Percentiles rank a stretch among this genome's conserved stretches.
Evolutionary conservation across 2,888 invertebrate species (phyloP).

Genomic region (Epinotia bilunana): DNA sequence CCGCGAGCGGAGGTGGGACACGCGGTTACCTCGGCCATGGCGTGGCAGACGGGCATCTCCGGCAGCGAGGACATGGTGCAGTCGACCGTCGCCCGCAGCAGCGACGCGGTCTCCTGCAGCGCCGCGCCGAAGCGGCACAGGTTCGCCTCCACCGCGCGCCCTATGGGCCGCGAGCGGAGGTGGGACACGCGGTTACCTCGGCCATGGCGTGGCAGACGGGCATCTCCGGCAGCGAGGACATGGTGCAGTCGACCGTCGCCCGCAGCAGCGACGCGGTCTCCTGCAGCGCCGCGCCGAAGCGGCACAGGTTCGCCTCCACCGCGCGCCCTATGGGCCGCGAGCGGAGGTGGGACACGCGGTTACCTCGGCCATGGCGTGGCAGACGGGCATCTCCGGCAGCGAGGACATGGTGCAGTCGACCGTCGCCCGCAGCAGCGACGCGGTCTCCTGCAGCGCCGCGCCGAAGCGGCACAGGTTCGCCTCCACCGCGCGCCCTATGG

Average conservation of each 20-base stretch:
- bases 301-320: conserved; percentile 63
- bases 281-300: conserved; percentile 59
- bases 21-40: conserved; percentile 70
- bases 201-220: conserved; percentile 72
- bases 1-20: neutral
- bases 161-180: neutral
- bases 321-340: neutral
- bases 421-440: conserved; percentile 58
- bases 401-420: conserved; percentile 56
- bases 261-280: conserved; percentile 61
- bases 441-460: conserved; percentile 56
- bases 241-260: conserved; percentile 54
- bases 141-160: conserved; percentile 59
- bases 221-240: conserved; percentile 61
- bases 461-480: conserved; percentile 62
- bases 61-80: conserved; percentile 57
- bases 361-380: conserved; percentile 77
- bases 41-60: conserved; percentile 72
- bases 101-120: conserved; percentile 59
- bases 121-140: conserved; percentile 60
- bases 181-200: conserved; percentile 61
- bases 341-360: conserved; percentile 3
- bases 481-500: conserved; percentile 54
- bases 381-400: conserved; percentile 65
- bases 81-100: conserved; percentile 54